Evolutionary conservation across 2,113 vertebrate genomes (phyloP), one percentile per base, ranked within the genome.

Genomic region (Siniperca knerii): DNA sequence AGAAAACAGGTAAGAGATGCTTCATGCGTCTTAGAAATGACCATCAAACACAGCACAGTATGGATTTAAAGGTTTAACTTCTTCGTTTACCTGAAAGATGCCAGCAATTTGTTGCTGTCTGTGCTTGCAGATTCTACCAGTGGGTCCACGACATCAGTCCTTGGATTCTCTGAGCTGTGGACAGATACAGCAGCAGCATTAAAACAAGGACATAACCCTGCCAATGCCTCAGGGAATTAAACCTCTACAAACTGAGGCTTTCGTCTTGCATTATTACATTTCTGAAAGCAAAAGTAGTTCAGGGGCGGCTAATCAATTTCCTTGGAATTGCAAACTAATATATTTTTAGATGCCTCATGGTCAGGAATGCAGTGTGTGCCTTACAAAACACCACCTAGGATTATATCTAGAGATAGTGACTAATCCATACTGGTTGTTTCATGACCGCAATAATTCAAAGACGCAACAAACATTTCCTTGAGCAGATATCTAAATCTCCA

Each of bases 31-130:
- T 15, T 4, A 23, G 9, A 40, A 57, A 69, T n/a, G 5, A 18
- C 6, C n/a, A 54, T n/a, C 13, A 11, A 15, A 35, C 25, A 60
- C 2, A 10, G 7, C 6, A 44, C 5, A 50, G 8, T 4, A 1
- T 29, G 5, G 11, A 55, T 46, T 37, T 23, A 40, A 46, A 72
- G 4, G 42, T 4, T 40, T 50, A 16, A 67, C 6, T 4, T 25
- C 6, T n/a, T 42, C 1, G 62, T 79, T 88, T 90, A 96, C 96
- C 96, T 95, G 77, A 95, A 76, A 35, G 79, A 79, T 7, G 58
- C 54, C 37, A 95, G 82, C 2, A 95, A 29, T 46, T 52, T 81
- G 46, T 82, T 86, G 21, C 60, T 65, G n/a, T 74, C 66, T 61
- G 13, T 60, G 11, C 3, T 40, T 15, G 50, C 33, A 65, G 73